These are phyloP conservation scores for Acipenser transmontanus DNA, from an alignment of 2,797 vertebrate species.

Conservation along the genomic window DNA sequence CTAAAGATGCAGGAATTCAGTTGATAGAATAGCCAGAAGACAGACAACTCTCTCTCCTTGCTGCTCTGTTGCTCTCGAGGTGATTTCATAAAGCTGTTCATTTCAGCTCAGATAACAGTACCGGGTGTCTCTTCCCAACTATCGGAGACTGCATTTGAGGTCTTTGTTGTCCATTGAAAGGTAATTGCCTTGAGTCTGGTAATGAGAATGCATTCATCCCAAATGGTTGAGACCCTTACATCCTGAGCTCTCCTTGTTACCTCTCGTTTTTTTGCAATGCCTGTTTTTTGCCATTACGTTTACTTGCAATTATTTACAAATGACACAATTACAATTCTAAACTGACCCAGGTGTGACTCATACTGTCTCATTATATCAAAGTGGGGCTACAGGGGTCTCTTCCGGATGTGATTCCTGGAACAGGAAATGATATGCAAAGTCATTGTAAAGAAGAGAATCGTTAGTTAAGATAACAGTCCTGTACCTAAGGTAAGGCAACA, in stretches of 20 bases:
- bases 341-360: no score
- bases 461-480: no score
- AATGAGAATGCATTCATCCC: background rate
- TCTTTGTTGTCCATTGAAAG: background rate
- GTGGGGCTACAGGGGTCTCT: no score
- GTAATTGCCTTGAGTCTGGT: background rate
- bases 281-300: no score
- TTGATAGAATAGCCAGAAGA: background rate
- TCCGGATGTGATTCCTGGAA: no score
- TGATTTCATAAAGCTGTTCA: background rate
- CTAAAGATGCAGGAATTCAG: background rate
- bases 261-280: no score
- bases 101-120: background rate
- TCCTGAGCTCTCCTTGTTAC: background rate
- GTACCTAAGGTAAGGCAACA: no score
- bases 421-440: no score
- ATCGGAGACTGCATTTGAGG: background rate
- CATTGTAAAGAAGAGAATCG: no score
- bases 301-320: no score
- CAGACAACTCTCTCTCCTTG: background rate
- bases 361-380: no score
- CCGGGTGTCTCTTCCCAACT: background rate
- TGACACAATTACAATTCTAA: no score
- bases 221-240: background rate
- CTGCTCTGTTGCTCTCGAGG: background rate